Conservation (phyloP, 2,113 vertebrate genomes). For the Perca flavescens region DNA sequence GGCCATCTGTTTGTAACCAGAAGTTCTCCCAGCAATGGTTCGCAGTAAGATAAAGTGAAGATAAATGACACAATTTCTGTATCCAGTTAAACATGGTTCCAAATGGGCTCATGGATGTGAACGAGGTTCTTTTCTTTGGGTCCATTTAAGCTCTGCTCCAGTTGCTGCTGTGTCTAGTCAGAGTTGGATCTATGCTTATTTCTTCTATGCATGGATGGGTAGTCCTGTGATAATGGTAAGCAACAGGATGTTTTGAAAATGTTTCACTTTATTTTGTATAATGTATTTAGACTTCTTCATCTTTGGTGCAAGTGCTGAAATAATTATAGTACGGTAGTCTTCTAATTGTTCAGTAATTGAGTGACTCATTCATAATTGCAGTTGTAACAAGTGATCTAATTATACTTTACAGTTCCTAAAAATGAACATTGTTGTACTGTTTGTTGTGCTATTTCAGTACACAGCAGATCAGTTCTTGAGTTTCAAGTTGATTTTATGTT, state of each 20-base stretch:
- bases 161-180: neutral
- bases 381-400: conserved; percentile 10
- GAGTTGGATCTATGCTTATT: neutral
- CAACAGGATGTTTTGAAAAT: neutral
- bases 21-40: neutral
- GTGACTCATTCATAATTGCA: conserved; percentile 24
- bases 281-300: neutral
- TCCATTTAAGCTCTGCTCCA: neutral
- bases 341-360: neutral
- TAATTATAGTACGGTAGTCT: conserved; percentile 5
- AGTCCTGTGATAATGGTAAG: neutral
- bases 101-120: neutral
- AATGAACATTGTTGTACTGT: neutral
- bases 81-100: no score
- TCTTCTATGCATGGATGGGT: neutral
- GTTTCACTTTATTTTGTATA: neutral
- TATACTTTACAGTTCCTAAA: neutral
- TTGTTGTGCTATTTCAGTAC: neutral
- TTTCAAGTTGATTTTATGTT: neutral
- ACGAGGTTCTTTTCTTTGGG: neutral
- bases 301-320: conserved; percentile 9
- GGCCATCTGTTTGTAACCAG: neutral
- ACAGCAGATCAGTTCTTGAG: neutral
- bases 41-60: neutral
- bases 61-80: no score